Base-by-base conservation (phyloP, 2,113 vertebrate species). In the Oostethus manadensis region DNA sequence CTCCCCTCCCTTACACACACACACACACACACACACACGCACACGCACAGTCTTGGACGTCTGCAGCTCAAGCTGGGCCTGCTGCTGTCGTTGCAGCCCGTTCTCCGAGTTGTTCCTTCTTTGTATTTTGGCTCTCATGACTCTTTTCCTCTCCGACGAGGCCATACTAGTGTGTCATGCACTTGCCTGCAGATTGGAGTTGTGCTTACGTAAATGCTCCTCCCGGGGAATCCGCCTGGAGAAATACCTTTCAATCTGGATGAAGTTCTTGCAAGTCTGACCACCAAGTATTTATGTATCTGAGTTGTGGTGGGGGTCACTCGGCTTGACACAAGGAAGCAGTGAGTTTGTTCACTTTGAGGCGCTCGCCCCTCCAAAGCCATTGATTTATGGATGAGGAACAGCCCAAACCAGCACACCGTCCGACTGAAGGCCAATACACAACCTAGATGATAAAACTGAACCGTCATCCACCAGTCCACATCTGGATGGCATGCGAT, bases 191-290 rank as follows among this genome's bases (percentile, higher is more conserved):
- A 77, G 73, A 78, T 75, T 68, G 71, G 33, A 73, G 71, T 74
- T 70, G 45, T 59, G 53, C 77, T 84, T 85, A 66, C 47, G 17
- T 82, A 82, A 80, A 70, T 45, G 21, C 67, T 66, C 66, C 60
- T 78, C 33, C 70, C 75, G 67, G 64, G 72, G 76, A 67, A 73
- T 62, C 60, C 43, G 68, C 68, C 65, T 49, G 29, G 51, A 64
- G 60, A 74, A 72, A 71, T 84, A 62, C 79, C 77, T 42, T 71
- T 61, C 60, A 76, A 69, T 65, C 66, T 62, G 57, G 50, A 61
- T 48, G 61, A 56, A 43, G 60, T 57, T 62, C 48, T 57, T 49
- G 22, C 47, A 23, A 62, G 17, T 10, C 53, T 61, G 58, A 20
- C 35, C 20, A 16, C 26, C 5, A 44, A 60, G 23, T 42, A 38